Percentiles rank a stretch among this genome's conserved stretches.
Evolutionary conservation across 1,140 invertebrate species (phyloP).

Genomic region (Pseudomyrmex pallidus): DNA sequence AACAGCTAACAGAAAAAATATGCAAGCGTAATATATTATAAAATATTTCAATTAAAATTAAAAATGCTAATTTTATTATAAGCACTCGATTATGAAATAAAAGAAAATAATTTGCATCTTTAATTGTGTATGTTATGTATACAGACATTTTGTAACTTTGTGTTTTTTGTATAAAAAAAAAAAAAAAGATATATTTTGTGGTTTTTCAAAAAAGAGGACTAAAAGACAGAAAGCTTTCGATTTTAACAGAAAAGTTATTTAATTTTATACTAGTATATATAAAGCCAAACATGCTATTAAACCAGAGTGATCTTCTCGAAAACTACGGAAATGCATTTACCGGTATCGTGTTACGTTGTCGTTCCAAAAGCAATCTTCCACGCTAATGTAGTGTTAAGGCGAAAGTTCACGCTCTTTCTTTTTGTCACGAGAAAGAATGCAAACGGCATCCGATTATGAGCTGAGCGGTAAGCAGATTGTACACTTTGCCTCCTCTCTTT

Average conservation of each 20-base stretch:
- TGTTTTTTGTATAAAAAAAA: too few species aligned
- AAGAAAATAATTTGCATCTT: too few species aligned
- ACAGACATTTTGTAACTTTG: too few species aligned
- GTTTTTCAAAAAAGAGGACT: too few species aligned
- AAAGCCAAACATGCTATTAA: neutral
- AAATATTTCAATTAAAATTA: slow-evolving; percentile 1
- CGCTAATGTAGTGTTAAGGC: slow-evolving; percentile 19
- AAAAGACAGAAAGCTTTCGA: too few species aligned
- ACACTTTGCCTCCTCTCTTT: neutral
- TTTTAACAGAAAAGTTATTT: too few species aligned
- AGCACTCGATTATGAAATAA: neutral
- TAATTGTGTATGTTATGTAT: too few species aligned
- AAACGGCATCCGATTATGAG: slow-evolving; percentile 31
- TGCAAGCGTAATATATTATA: neutral
- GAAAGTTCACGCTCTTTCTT: slow-evolving; percentile 12
- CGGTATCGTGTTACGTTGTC: slow-evolving; percentile 17
- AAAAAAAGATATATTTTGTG: too few species aligned
- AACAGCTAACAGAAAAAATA: neutral
- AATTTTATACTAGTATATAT: neutral
- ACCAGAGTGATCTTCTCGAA: neutral
- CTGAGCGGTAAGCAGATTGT: neutral
- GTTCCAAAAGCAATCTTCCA: slow-evolving; percentile 30
- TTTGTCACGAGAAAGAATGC: slow-evolving; percentile 33
- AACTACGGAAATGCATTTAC: slow-evolving; percentile 1
- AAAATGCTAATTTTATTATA: neutral